phyloP scores from a whole-genome alignment of 2,888 invertebrate genomes.

The Rhorus exstirpatorius region DNA sequence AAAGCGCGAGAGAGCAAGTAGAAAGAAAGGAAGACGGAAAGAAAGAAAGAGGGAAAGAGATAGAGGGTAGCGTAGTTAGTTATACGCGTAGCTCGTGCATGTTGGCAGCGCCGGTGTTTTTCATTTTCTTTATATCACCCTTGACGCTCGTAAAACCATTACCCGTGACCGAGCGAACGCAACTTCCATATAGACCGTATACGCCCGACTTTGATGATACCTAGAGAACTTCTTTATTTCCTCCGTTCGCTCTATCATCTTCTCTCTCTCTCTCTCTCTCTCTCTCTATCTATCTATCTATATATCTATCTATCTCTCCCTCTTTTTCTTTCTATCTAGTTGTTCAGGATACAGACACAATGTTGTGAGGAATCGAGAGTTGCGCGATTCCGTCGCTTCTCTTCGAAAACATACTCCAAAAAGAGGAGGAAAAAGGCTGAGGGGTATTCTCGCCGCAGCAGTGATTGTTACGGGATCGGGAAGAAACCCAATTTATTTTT shows the following conservation, averaged over 20 bases:
- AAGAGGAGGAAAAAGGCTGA: conserved; percentile 39
- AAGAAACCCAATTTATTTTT: conserved; percentile 70
- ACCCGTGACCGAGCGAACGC: conserved; percentile 92
- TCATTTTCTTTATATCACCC: conserved; percentile 96
- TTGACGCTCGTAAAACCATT: conserved; percentile 95
- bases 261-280: conserved; percentile 26
- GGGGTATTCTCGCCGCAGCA: conserved; percentile 24
- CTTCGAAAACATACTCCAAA: conserved; percentile 50
- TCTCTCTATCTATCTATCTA: no score
- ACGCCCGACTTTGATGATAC: conserved; percentile 81
- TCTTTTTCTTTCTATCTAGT: conserved; percentile 23
- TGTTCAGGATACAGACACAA: conserved; percentile 49
- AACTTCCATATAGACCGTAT: conserved; percentile 82
- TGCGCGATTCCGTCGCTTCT: conserved; percentile 39
- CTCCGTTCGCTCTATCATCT: conserved; percentile 74
- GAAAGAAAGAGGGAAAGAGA: conserved; percentile 67
- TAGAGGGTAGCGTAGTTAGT: conserved; percentile 81
- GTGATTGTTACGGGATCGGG: conserved; percentile 45
- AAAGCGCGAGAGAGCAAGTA: conserved; percentile 70
- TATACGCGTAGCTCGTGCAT: conserved; percentile 82
- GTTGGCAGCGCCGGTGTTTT: conserved; percentile 89
- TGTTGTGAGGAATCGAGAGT: conserved; percentile 46
- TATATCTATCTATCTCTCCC: no score
- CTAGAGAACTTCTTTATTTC: conserved; percentile 76
- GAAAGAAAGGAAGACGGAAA: conserved; percentile 15